phyloP scores from a whole-genome alignment of 2,888 invertebrate genomes.

The Periphyllus acericola region DNA sequence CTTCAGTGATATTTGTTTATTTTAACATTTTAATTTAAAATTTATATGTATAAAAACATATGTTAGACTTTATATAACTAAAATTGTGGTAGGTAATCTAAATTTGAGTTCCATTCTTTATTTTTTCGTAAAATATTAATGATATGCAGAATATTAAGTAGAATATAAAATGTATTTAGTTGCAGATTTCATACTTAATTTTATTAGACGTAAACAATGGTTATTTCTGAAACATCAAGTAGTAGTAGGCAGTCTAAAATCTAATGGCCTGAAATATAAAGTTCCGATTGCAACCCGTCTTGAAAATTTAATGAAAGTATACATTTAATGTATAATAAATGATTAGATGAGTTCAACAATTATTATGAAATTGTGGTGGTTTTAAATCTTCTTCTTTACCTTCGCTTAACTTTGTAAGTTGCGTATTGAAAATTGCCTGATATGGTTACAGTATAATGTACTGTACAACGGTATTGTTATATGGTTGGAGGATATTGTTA shows the following conservation, averaged over 20 bases:
- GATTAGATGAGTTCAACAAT: no score
- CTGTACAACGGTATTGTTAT: no score
- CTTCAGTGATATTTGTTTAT: not conserved
- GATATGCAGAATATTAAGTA: not conserved
- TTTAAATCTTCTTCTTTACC: no score
- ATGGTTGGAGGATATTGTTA: constrained; percentile 17
- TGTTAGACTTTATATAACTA: not conserved
- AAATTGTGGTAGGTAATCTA: not conserved
- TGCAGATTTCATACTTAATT: not conserved
- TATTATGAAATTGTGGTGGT: no score
- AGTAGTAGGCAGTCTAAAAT: no score
- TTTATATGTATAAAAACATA: not conserved
- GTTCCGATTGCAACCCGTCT: no score
- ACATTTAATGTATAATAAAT: no score
- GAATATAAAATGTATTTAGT: not conserved
- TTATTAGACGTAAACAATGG: no score
- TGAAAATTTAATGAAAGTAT: no score
- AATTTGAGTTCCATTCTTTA: not conserved
- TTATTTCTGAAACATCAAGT: no score
- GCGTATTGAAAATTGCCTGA: constrained; percentile 4
- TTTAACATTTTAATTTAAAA: not conserved
- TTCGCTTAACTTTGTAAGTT: no score
- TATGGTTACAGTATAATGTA: constrained; percentile 2
- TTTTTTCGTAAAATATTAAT: not conserved
- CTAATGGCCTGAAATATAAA: no score